Percentiles rank a stretch among this genome's conserved stretches.
These are phyloP conservation scores for Eulemur rufifrons DNA, from an alignment of 2,113 vertebrate genomes.

Conservation along the genomic window DNA sequence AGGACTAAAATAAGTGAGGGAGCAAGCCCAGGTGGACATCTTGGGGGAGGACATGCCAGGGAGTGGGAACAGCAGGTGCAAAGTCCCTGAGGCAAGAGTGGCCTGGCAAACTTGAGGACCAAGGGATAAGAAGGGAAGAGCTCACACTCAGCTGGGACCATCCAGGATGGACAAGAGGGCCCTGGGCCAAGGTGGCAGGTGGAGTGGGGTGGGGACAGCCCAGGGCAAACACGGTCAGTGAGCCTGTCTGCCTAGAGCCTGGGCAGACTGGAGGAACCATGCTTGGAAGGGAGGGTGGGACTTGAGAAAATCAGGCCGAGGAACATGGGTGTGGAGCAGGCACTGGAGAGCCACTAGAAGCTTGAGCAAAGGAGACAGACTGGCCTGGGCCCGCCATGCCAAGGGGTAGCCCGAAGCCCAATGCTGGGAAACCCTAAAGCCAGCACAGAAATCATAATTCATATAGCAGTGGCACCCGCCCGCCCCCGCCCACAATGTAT, in stretches of 20 bases:
- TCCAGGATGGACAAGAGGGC: neutral
- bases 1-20: neutral
- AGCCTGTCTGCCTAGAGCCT: neutral
- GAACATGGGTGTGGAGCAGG: neutral
- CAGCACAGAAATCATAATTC: neutral
- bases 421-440: neutral
- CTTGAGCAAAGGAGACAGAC: neutral
- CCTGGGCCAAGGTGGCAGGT: neutral
- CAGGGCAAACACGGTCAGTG: neutral
- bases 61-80: neutral
- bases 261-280: neutral
- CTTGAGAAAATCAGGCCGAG: neutral
- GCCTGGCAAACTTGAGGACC: neutral
- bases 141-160: neutral
- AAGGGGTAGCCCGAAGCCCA: neutral
- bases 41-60: neutral
- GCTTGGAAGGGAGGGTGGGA: neutral
- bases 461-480: neutral
- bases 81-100: neutral
- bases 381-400: neutral
- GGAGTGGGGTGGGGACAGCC: neutral
- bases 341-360: neutral
- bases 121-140: neutral
- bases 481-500: fast-evolving
- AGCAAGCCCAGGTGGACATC: neutral